These are phyloP conservation scores for Varroa destructor DNA, from an alignment of 1,140 invertebrate genomes.

Conservation along the genomic window DNA sequence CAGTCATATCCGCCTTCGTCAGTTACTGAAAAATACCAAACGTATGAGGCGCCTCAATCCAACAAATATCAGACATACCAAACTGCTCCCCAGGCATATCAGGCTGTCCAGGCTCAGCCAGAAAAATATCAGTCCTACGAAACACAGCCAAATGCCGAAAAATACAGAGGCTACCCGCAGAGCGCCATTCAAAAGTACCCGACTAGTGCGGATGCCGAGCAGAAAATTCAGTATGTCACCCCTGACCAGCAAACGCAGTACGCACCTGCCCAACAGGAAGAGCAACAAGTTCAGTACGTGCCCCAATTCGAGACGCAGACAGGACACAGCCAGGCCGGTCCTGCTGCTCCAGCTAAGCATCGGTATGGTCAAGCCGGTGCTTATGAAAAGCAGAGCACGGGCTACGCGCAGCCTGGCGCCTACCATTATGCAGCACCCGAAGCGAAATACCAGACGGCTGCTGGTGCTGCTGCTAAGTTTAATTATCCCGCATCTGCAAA, in stretches of 20 bases:
- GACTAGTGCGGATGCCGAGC: background rate
- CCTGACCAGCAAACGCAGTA: constrained; percentile 7
- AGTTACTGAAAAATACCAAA: background rate
- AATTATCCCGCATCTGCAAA: no score
- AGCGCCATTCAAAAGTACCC: background rate
- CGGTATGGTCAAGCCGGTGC: no score
- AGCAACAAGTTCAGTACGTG: constrained; percentile 19
- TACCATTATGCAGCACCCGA: no score
- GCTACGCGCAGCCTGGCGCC: no score
- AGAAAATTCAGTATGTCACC: constrained; percentile 13
- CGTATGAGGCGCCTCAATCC: background rate
- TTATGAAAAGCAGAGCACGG: no score
- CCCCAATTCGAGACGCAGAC: background rate
- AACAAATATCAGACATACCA: background rate
- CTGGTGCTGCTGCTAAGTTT: no score
- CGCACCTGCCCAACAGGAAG: background rate
- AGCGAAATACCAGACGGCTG: no score
- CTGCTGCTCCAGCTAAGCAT: no score
- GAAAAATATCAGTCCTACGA: background rate
- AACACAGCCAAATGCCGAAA: background rate
- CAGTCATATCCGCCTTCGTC: background rate
- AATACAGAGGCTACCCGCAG: background rate
- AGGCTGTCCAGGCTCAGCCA: background rate
- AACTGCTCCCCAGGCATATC: background rate
- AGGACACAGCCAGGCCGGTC: no score